Base-by-base conservation (phyloP, 1,140 invertebrate species). In the Brachionus sp. region DNA sequence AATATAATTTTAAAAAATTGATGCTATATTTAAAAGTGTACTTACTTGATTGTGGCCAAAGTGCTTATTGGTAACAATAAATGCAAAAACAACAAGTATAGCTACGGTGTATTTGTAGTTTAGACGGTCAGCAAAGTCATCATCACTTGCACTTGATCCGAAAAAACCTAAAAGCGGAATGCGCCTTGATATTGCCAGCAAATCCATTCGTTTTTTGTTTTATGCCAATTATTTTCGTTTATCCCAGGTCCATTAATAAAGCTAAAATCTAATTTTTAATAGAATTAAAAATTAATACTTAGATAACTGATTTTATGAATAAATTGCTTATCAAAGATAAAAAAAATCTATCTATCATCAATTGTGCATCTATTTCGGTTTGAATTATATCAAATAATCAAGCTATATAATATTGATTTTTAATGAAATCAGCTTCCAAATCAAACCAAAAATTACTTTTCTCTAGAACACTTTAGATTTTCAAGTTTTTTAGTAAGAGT, bases 91-190 rank as follows among this genome's bases (percentile, higher is more conserved):
- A 84, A 96, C 91, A 84, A 97, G 90, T 39, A 96, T 88, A 9
- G 93, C 93, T 16, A 94, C 93, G 5, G 95, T 96, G 88, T 96
- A 95, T 29, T 93, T 89, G 88, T 95, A 96, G 90, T 96, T 95
- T 86, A 96, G 90, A 33, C 95, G 91, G 88, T 85, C 85, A 7
- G 83, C 73, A 73, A 84, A 64, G 50, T 85, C 85, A 39, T 85
- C 84, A 77, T 84, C 84, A 42, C 77, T 80, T 25, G 77, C 77
- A 39, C 33, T 62, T 33, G 77, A 80, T 23, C 77, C 62, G 19
- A 80, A 80, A 66, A 80, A 80, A 2, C 77, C 77, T 16, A 80
- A 19, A 16, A 80, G 39, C 19, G 77, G 77, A 37, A 80, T 80
- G 16, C 77, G 77, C 33, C 77, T 57, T 5, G 77, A 80, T 42